These are phyloP conservation scores for Eptatretus atami DNA, from an alignment of 2,797 vertebrate genomes.

Conservation along the genomic window DNA sequence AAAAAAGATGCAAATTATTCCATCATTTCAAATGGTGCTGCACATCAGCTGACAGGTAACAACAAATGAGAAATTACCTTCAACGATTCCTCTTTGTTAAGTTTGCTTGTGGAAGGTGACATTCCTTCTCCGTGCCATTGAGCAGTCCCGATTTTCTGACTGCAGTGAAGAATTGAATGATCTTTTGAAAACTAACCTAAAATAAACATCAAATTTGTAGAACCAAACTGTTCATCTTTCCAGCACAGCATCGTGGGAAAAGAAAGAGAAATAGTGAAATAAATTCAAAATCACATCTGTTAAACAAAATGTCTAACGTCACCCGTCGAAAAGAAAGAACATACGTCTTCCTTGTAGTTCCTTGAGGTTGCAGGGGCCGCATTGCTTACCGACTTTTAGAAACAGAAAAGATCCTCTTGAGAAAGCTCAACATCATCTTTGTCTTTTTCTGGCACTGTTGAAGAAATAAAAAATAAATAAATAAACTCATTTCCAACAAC, in stretches of 20 bases:
- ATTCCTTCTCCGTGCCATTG: slow-evolving; percentile 91
- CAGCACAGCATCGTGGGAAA: not conserved
- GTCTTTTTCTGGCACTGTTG: too few species aligned
- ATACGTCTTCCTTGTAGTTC: too few species aligned
- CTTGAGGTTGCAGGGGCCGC: too few species aligned
- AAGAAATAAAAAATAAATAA: too few species aligned
- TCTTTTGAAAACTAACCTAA: too few species aligned
- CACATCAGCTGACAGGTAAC: not conserved
- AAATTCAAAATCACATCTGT: not conserved
- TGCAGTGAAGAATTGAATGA: slow-evolving; percentile 13
- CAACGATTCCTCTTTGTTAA: slow-evolving; percentile 92
- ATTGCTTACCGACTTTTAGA: too few species aligned
- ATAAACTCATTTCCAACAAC: too few species aligned
- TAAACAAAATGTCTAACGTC: not conserved
- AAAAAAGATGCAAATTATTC: not conserved
- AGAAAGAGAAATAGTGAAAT: not conserved
- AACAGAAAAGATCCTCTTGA: too few species aligned
- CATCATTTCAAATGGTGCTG: not conserved
- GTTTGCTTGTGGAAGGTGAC: slow-evolving; percentile 44
- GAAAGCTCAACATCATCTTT: too few species aligned
- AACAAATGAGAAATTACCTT: slow-evolving; percentile 29
- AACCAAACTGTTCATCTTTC: too few species aligned
- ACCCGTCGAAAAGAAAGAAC: not conserved
- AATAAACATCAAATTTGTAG: too few species aligned
- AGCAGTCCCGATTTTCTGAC: slow-evolving; percentile 94